Base-by-base conservation (phyloP, 2,797 vertebrate species). In the Hoplostethus mediterraneus region DNA sequence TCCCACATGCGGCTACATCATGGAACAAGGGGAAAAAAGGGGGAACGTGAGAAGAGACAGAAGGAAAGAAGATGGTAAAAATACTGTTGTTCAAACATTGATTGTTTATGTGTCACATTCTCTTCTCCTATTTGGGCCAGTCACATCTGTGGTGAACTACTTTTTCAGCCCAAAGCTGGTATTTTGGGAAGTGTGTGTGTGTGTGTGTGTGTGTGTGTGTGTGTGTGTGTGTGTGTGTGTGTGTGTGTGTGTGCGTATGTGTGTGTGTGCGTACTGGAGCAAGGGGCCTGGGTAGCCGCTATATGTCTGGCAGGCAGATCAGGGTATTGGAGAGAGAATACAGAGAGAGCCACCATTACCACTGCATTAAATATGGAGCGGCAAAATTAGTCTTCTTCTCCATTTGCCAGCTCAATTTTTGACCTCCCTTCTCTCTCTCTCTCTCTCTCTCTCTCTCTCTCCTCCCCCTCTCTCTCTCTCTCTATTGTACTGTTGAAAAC, bases 331-430 rank as follows among this genome's bases (percentile, higher is more conserved):
- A 79, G 55, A 72, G 45, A 83, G 79, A 82, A 76, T 73, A 73
- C 68, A 56, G 61, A 87, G 76, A 91, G 71, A 82, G 68, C 82
- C 87, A 81, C 88, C 82, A 90, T 87, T 79, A 77, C 82, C 77
- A 87, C 58, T 81, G 81, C 84, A 89, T 92, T 85, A 94, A 90
- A 93, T 88, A 91, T 87, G 81, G 81, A 94, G 88, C 56, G 76
- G 82, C 77, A 85, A 77, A 89, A 91, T 78, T 3, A 38, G 67
- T 60, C 54, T 58, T 73, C 54, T 58, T 71, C 65, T 64, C 59
- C 33, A 56, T 61, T 21, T 5, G 36, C 11, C 49, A 67, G 30
- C 56, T 79, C 51, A 58, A 67, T 64, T 73, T 58, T 33, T 80
- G 71, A 74, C 66, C 53, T 60, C n/a, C 62, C 31, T 33, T 42